Percentiles rank a stretch among this genome's conserved stretches.
phyloP scores from a whole-genome alignment of 1,140 invertebrate genomes.

The Macrotrachela quadricornifera region DNA sequence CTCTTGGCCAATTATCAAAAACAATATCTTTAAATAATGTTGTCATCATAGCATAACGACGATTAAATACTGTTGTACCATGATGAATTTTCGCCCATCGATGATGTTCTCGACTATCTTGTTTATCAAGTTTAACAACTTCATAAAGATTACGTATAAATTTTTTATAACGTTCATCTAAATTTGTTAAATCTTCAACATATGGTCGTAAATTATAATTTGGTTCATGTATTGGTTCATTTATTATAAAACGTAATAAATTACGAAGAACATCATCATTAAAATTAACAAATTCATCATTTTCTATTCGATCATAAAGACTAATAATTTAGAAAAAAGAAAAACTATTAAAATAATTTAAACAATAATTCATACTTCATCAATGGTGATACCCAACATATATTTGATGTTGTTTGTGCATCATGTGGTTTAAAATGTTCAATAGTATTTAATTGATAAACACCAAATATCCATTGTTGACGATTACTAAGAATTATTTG shows the following conservation, averaged over 20 bases:
- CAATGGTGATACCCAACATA: not conserved
- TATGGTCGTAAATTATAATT: too few relatives aligned
- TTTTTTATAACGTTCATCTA: too few relatives aligned
- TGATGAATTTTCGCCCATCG: too few relatives aligned
- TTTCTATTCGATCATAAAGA: not conserved
- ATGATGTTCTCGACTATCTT: too few relatives aligned
- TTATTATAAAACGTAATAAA: not conserved
- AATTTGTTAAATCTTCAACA: too few relatives aligned
- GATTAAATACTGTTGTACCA: too few relatives aligned
- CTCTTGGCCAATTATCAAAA: too few relatives aligned
- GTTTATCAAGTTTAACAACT: too few relatives aligned
- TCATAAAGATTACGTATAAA: too few relatives aligned
- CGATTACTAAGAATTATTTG: constrained; percentile 3
- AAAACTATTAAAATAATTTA: not conserved
- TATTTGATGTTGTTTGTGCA: not conserved
- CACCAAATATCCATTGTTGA: not conserved
- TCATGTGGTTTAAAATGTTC: constrained; percentile 2
- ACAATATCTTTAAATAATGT: too few relatives aligned
- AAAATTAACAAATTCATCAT: not conserved
- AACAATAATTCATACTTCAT: not conserved
- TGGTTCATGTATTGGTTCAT: not conserved
- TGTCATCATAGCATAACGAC: too few relatives aligned
- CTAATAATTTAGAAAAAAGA: not conserved
- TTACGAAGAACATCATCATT: constrained; percentile 1
- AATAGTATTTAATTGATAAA: constrained; percentile 6